Evolutionary conservation across 2,797 vertebrate species (phyloP).

Genomic region (Dendrocincla tyrannina): DNA sequence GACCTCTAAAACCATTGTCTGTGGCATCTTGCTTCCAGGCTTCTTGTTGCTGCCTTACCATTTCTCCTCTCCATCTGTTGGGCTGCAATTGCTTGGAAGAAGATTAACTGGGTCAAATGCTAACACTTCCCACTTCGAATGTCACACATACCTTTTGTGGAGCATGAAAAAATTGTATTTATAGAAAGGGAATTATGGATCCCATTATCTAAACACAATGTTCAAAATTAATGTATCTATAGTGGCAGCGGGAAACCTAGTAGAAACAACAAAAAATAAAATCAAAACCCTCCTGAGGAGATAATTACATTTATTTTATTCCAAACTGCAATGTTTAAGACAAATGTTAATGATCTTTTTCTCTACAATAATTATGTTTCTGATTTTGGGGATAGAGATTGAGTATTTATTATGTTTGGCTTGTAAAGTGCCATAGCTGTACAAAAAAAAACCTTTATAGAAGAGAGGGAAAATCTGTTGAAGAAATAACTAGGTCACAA

Average conservation of each 20-base stretch:
- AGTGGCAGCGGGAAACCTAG: not conserved
- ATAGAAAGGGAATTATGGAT: not conserved
- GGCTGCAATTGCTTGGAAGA: not conserved
- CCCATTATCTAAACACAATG: not conserved
- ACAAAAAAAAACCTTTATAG: not conserved
- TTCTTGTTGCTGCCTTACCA: not conserved
- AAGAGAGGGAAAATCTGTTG: not conserved
- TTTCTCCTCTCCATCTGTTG: slow-evolving; percentile 32
- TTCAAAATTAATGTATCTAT: not conserved
- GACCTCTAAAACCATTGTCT: slow-evolving; percentile 27
- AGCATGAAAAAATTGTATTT: not conserved
- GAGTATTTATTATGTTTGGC: not conserved
- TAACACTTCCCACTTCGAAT: not conserved
- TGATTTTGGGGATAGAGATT: not conserved
- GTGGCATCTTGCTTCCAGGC: slow-evolving; percentile 7
- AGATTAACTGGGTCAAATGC: slow-evolving; percentile 31
- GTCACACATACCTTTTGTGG: not conserved
- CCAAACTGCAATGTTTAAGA: not conserved
- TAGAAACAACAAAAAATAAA: not conserved
- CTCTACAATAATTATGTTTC: not conserved
- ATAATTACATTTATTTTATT: slow-evolving; percentile 8
- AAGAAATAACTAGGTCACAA: slow-evolving; percentile 47
- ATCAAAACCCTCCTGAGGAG: not conserved
- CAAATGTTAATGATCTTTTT: not conserved
- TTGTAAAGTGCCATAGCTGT: not conserved